These are phyloP conservation scores for Ficedula albicollis DNA, from an alignment of 2,797 vertebrate species.

Conservation along the genomic window DNA sequence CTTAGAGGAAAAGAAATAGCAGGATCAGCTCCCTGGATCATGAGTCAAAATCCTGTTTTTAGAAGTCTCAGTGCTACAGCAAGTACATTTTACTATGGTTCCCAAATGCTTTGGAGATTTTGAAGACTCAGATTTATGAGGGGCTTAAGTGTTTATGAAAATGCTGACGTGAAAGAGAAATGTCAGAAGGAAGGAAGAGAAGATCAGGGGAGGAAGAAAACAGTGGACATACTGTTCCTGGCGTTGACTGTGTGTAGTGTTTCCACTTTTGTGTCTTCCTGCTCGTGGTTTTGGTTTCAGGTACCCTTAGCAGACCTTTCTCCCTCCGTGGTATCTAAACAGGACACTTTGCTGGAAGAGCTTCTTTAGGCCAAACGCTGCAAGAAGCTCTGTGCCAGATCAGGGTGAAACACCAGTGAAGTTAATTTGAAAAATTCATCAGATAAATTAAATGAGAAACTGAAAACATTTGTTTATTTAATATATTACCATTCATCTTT, in stretches of 20 bases:
- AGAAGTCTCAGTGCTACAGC: neutral
- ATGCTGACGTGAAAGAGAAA: neutral
- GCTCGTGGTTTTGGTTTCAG: conserved; percentile 11
- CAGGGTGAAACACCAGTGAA: conserved; percentile 28
- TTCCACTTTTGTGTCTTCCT: conserved; percentile 10
- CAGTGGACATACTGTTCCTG: neutral
- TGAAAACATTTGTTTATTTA: conserved; percentile 41
- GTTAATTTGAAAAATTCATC: conserved; percentile 39
- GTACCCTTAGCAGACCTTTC: neutral
- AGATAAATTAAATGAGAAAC: conserved; percentile 48
- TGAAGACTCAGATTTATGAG: neutral
- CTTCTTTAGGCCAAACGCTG: neutral
- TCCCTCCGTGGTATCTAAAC: neutral
- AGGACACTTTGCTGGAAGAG: neutral
- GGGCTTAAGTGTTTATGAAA: neutral
- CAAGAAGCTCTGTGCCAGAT: neutral
- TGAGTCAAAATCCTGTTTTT: neutral
- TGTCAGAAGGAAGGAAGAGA: neutral
- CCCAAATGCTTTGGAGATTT: neutral
- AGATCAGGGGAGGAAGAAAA: neutral
- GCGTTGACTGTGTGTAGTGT: neutral
- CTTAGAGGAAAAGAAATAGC: neutral
- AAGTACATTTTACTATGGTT: neutral
- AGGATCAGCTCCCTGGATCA: neutral
- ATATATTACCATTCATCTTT: neutral